A percentile compares a stretch with the other conserved stretches of the same genome.
phyloP scores from a whole-genome alignment of 2,888 invertebrate species.

The Temnothorax rugatulus region DNA sequence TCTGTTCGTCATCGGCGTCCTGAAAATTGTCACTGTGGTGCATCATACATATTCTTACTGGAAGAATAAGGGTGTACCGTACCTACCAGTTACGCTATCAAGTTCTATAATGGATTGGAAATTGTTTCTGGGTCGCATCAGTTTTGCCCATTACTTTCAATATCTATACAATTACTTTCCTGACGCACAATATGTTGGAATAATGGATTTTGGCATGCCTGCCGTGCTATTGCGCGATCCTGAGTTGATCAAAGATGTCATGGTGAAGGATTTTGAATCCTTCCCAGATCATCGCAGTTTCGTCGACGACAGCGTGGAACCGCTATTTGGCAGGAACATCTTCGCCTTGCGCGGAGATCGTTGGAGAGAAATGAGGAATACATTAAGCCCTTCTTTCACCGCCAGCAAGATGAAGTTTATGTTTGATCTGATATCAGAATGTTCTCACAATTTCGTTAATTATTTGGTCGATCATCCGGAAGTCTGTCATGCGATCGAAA shows the following conservation, averaged over 20 bases:
- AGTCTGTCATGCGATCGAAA: no score
- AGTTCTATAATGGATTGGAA: not conserved
- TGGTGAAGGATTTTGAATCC: not conserved
- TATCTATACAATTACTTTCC: not conserved
- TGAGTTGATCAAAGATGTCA: not conserved
- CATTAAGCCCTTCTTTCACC: no score
- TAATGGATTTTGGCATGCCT: not conserved
- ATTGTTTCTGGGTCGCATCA: not conserved
- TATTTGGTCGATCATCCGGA: no score
- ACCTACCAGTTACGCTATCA: not conserved
- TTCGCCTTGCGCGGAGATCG: no score
- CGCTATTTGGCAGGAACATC: no score
- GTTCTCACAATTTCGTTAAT: no score
- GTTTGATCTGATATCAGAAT: no score
- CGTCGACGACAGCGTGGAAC: not conserved
- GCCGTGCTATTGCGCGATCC: not conserved
- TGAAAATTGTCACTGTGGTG: not conserved
- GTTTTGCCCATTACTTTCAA: not conserved
- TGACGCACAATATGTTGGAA: not conserved
- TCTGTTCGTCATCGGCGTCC: not conserved
- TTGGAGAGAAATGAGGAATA: no score
- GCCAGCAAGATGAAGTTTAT: no score
- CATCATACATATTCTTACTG: conserved; percentile 69
- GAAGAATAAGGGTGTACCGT: conserved; percentile 69
- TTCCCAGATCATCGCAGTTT: not conserved